Base-by-base conservation (phyloP, 2,888 invertebrate genomes). In the Seladonia tumulorum region DNA sequence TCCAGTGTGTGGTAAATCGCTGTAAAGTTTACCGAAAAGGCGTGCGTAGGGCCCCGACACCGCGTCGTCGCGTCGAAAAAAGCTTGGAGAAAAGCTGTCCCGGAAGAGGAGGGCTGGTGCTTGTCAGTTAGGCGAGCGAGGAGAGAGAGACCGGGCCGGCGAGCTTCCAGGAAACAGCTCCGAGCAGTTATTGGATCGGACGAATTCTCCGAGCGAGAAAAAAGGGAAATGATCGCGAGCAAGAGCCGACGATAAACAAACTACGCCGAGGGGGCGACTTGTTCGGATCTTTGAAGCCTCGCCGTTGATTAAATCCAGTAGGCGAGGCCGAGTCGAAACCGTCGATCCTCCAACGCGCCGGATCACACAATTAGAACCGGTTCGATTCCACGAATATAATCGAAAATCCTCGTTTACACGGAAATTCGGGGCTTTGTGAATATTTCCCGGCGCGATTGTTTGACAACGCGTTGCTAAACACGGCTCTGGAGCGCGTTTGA, bases 261-360 rank as follows among this genome's bases (percentile, higher is more conserved):
- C 94, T 90, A 79, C 85, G 81, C 82, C 83, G 84, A 73, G 88
- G 88, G 90, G 80, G 76, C 80, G 91, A 91, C 91, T 89, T 90
- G 72, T 72, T 89, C 89, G 91, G 90, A 90, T 92, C 94, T 94
- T 94, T 94, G 94, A 94, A 94, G 94, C 93, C 87, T 85, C 81
- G 91, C 91, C 93, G 92, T 93, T 94, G 94, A 94, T 94, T 94
- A 94, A 94, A 94, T 92, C 92, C 91, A 89, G 92, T 88, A 83
- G 90, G 91, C 90, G 92, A 93, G 88, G 88, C 90, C 88, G 89
- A 89, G 86, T 88, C 88, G 87, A 86, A 88, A 88, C 89, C 89
- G 74, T 57, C 74, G 87, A 87, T 83, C 39, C 73, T 45, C 53
- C 47, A 76, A 35, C 57, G 39, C 76, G n/a, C 72, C 53, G 42